Evolutionary conservation across 2,888 invertebrate genomes (phyloP).

Genomic region (Agrilus cyanescens): DNA sequence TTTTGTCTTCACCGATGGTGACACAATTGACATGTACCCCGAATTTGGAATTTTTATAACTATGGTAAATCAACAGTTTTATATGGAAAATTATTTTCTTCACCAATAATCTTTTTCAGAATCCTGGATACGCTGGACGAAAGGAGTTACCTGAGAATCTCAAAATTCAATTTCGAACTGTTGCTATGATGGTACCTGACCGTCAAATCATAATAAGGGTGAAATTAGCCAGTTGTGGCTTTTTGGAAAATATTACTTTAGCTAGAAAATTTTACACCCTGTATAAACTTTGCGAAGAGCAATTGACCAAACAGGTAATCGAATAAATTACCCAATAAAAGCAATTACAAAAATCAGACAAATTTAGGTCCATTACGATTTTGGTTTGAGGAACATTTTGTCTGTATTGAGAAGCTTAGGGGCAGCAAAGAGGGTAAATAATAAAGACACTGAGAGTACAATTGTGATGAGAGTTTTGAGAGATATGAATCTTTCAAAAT

Average conservation of each 20-base stretch:
- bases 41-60: slow-evolving; percentile 97
- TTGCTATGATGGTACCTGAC: slow-evolving; percentile 99
- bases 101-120: slow-evolving; percentile 47
- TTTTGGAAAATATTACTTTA: slow-evolving; percentile 86
- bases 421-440: slow-evolving; percentile 81
- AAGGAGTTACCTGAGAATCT: slow-evolving; percentile 94
- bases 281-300: slow-evolving; percentile 94
- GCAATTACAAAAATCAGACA: slow-evolving; percentile 1
- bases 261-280: slow-evolving; percentile 93
- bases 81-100: slow-evolving; percentile 2
- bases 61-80: slow-evolving; percentile 51
- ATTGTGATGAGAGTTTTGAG: slow-evolving; percentile 95
- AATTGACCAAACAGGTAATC: slow-evolving; percentile 88
- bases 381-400: slow-evolving; percentile 87
- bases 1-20: slow-evolving; percentile 91
- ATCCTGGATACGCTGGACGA: slow-evolving; percentile 93
- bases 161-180: slow-evolving; percentile 94
- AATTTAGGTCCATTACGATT: slow-evolving; percentile 88
- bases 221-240: slow-evolving; percentile 91
- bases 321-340: too few species aligned
- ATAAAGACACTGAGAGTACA: slow-evolving; percentile 86
- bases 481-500: slow-evolving; percentile 95
- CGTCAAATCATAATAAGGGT: slow-evolving; percentile 94
- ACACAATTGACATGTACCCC: slow-evolving; percentile 80
- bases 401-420: slow-evolving; percentile 89